A percentile compares a stretch with the other conserved stretches of the same genome.
Conservation (phyloP, 2,888 invertebrate species). For the Erebia aethiops region DNA sequence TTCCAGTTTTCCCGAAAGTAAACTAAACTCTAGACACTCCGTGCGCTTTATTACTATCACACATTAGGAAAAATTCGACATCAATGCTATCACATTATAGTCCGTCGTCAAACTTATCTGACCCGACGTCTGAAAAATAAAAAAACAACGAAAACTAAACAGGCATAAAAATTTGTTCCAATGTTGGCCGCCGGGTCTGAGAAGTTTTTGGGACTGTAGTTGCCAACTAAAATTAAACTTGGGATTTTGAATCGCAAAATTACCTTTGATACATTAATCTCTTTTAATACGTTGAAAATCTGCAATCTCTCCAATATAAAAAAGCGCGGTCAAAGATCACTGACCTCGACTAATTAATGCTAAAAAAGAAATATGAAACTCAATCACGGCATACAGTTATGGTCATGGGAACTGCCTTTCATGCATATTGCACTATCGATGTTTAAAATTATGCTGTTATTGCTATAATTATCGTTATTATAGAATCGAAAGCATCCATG, state of each 20-base stretch:
- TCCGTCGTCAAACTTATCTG: too few species aligned
- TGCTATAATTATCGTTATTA: constrained; percentile 51
- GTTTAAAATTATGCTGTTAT: constrained; percentile 51
- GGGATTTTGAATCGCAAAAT: background rate
- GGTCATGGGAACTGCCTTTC: constrained; percentile 75
- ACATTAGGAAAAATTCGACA: too few species aligned
- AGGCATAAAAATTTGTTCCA: too few species aligned
- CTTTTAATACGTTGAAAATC: constrained; percentile 13
- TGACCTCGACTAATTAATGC: constrained; percentile 62
- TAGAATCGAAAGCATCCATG: constrained; percentile 19
- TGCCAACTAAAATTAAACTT: background rate
- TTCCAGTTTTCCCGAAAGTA: too few species aligned
- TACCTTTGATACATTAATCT: background rate
- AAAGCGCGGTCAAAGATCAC: constrained; percentile 60
- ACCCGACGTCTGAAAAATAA: too few species aligned
- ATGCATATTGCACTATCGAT: constrained; percentile 79
- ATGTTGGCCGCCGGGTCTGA: too few species aligned
- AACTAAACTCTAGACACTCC: too few species aligned
- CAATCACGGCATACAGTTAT: constrained; percentile 73
- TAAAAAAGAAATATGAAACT: constrained; percentile 67
- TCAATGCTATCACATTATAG: too few species aligned
- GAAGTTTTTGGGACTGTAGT: too few species aligned
- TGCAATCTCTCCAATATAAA: constrained; percentile 30
- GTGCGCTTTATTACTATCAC: too few species aligned
- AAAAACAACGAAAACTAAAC: too few species aligned